Evolutionary conservation across 64 coral and sea anemone species (phyloP), one percentile per base, ranked within the genome.

Genomic region (Dendrophyllia cribrosa): DNA sequence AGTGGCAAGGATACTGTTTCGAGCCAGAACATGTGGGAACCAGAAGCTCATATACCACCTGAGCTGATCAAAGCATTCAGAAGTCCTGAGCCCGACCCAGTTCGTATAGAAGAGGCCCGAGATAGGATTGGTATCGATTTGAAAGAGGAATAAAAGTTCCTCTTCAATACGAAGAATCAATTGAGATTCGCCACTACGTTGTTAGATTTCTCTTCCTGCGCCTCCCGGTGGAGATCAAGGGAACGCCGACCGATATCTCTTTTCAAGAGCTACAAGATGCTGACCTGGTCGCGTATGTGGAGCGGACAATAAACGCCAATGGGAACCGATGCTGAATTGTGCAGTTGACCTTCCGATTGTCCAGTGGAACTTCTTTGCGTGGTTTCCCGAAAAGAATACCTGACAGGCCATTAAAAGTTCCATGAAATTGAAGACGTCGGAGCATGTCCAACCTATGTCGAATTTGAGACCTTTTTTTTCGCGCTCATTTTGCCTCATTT

Each of bases 211-310:
- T 85, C 6, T 67, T 85, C 25, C 81, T 59, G 60, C 20, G 26
- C 44, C 81, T 85, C 11, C 61, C 60, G 16, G 24, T 13, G 10
- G 23, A 85, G 19, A 24, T 85, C 10, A 60, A 46, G 14, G 1
- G 3, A 8, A 19, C 17, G 20, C 20, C 60, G 10, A 43, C 8
- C 8, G 60, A 43, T 11, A 59, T 85, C 44, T 43, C 19, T 9
- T 58, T 66, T 25, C 25, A 85, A 13, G 61, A 85, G 8, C 9
- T 85, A 43, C 59, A 62, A 20, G 81, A 85, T 24, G 59, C 81
- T 34, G 81, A 5, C 15, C 59, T 47, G 19, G 59, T 13, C 34
- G n/a, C 44, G 0, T 85, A 66, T 59, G 12, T 85, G 11, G 81
- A 85, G 16, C 26, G 59, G 10, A 85, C 61, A 13, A 85, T 68